Evolutionary conservation across 2,888 invertebrate genomes (phyloP), one percentile per base, ranked within the genome.

Genomic region (Epinotia nisella): DNA sequence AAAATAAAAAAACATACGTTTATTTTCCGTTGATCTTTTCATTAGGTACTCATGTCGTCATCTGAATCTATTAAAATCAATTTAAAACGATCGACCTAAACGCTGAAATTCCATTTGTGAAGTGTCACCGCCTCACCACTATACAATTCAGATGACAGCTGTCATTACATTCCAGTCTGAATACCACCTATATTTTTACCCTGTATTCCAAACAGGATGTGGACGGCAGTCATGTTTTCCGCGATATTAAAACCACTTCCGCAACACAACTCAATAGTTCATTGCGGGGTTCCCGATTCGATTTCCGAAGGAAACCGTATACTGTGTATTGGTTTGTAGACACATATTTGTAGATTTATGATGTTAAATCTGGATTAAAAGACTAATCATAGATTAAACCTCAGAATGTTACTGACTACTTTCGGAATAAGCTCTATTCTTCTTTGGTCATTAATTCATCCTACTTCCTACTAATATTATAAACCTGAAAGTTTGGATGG

Each of bases 301-400:
- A 69, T 69, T 69, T 69, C 60, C 68, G 68, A 39, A 13, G 53
- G 68, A 53, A 56, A 51, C 60, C 59, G 39, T 69, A 9, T 45
- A 15, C 4, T 45, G 15, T 45, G 15, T 45, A 15, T 15, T 45
- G 2, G 15, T 45, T 15, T 15, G 9, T 29, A 29, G 5, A 29
- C 7, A 35, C 9, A 35, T n/a, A n/a, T 35, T 35, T 35, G 9
- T 24, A n/a, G n/a, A n/a, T n/a, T n/a, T n/a, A n/a, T n/a, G n/a
- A n/a, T n/a, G n/a, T n/a, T n/a, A 29, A 29, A 29, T 4, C 29
- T 29, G 5, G 29, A n/a, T n/a, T 3, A 5, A 29, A 0, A 29
- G 29, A 29, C 3, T 4, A 29, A 3, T 29, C 29, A 5, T 3
- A 29, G 29, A 29, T 29, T 29, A 29, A 29, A 29, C 29, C 29